Evolutionary conservation across 2,888 invertebrate genomes (phyloP).

Genomic region (Sylvicola cinctus): DNA sequence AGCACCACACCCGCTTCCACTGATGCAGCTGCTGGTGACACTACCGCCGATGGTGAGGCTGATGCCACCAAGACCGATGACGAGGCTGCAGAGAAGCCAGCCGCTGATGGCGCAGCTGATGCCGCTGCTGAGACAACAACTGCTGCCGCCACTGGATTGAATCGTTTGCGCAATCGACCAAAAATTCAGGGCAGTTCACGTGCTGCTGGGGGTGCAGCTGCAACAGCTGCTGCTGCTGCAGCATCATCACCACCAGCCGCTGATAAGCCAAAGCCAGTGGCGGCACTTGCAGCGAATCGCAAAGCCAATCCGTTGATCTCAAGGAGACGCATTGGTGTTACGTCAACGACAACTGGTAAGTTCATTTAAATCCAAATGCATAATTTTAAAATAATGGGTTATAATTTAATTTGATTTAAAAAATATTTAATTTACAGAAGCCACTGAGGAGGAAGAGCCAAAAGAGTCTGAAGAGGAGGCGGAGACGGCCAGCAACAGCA

Average conservation of each 20-base stretch:
- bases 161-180: slow-evolving; percentile 23
- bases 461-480: no score
- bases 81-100: slow-evolving; percentile 5
- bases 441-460: no score
- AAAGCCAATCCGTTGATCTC: slow-evolving; percentile 22
- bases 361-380: no score
- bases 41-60: slow-evolving; percentile 4
- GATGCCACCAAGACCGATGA: slow-evolving; percentile 6
- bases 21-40: slow-evolving; percentile 7
- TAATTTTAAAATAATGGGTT: no score
- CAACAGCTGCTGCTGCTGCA: background rate
- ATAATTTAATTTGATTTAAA: no score
- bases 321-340: slow-evolving; percentile 18
- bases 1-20: slow-evolving; percentile 14
- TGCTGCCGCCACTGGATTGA: slow-evolving; percentile 13
- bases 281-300: slow-evolving; percentile 12
- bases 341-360: slow-evolving; percentile 18
- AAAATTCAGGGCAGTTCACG: slow-evolving; percentile 17
- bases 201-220: slow-evolving; percentile 10
- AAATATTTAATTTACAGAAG: no score
- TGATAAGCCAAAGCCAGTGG: slow-evolving; percentile 2
- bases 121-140: slow-evolving; percentile 7
- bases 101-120: slow-evolving; percentile 4
- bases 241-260: background rate
- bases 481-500: background rate